These are phyloP conservation scores for Diuraphis noxia DNA, from an alignment of 1,140 invertebrate species.

Conservation along the genomic window DNA sequence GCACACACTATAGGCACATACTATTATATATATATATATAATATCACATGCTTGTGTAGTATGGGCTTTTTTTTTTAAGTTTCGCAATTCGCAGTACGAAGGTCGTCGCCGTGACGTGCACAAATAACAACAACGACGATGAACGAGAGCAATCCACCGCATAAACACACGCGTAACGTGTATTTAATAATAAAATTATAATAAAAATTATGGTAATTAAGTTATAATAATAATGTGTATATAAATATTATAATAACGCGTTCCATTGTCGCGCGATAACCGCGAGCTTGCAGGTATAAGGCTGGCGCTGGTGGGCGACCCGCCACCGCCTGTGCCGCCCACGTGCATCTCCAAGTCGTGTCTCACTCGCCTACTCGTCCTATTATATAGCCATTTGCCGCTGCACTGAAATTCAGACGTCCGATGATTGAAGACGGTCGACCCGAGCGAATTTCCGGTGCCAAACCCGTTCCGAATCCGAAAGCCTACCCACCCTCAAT, in stretches of 20 bases:
- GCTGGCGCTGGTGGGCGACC: conserved; percentile 25
- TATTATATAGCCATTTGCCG: background rate
- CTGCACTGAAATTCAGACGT: background rate
- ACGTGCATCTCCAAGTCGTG: background rate
- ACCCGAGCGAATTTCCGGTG: conserved; percentile 26
- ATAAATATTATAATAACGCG: conserved; percentile 22
- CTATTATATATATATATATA: background rate
- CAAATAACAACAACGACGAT: background rate
- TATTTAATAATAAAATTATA: background rate
- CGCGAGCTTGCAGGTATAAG: background rate
- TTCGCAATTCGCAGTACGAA: background rate
- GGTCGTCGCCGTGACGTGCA: background rate
- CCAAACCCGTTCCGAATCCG: conserved; percentile 22
- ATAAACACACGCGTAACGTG: background rate
- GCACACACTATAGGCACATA: background rate
- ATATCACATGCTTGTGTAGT: background rate
- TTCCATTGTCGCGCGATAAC: background rate
- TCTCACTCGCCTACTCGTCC: conserved; percentile 32
- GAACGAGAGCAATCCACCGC: background rate
- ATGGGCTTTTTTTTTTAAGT: background rate
- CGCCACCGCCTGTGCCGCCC: background rate
- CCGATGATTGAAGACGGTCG: conserved; percentile 39
- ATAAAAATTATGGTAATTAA: conserved; percentile 14
- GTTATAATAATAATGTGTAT: background rate
- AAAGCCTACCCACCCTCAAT: background rate